Percentiles rank a stretch among this genome's conserved stretches.
Conservation (phyloP, 1,140 invertebrate species). For the Aphis gossypii region DNA sequence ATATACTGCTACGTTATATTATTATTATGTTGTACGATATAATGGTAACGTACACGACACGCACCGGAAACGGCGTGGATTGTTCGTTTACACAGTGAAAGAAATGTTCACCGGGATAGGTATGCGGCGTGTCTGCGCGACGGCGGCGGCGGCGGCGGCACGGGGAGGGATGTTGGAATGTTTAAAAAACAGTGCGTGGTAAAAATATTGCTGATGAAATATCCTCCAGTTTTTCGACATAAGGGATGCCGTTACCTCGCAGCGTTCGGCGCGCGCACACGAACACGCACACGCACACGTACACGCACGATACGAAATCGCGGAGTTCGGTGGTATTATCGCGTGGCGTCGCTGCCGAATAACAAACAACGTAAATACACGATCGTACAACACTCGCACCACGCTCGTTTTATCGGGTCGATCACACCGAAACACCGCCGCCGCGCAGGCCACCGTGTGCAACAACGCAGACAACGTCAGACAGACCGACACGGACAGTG, state of each 20-base stretch:
- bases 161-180: neutral
- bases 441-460: neutral
- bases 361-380: neutral
- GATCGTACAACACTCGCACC: neutral
- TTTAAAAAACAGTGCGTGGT: neutral
- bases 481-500: neutral
- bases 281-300: neutral
- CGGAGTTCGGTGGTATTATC: neutral
- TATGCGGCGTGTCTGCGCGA: neutral
- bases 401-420: constrained; percentile 1
- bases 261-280: neutral
- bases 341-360: neutral
- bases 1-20: too few relatives aligned
- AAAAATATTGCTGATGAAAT: neutral
- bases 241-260: constrained; percentile 7
- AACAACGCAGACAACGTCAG: neutral
- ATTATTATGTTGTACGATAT: neutral
- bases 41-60: neutral
- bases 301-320: neutral
- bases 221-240: neutral
- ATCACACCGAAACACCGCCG: neutral
- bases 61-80: neutral
- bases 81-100: neutral
- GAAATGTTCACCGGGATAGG: neutral
- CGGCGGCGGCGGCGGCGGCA: neutral